phyloP scores from a whole-genome alignment of 2,113 vertebrate genomes.

The Epinephelus moara region DNA sequence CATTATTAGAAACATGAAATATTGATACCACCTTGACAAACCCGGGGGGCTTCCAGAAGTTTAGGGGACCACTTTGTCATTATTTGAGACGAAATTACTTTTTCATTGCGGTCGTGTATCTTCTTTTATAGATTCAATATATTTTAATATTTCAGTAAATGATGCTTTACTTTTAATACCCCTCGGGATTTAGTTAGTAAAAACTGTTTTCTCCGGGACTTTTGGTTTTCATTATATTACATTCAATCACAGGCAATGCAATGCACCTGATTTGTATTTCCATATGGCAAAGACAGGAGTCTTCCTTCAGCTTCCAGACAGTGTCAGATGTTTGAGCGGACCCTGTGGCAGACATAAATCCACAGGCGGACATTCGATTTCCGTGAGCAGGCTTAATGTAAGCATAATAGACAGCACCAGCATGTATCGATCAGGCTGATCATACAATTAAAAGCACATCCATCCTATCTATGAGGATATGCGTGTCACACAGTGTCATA shows the following conservation, averaged over 20 bases:
- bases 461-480: too few relatives aligned
- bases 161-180: not conserved
- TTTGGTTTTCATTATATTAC: not conserved
- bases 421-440: too few relatives aligned
- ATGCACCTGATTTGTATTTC: not conserved
- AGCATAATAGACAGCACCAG: too few relatives aligned
- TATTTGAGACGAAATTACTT: slow-evolving; percentile 59
- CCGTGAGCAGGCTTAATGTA: too few relatives aligned
- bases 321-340: not conserved
- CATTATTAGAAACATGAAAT: slow-evolving; percentile 72
- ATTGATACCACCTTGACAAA: slow-evolving; percentile 51
- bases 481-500: too few relatives aligned
- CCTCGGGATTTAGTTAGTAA: not conserved
- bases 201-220: not conserved
- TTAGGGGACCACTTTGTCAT: slow-evolving; percentile 40
- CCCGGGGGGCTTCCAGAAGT: slow-evolving; percentile 13
- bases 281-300: not conserved
- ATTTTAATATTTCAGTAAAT: slow-evolving; percentile 36
- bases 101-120: slow-evolving; percentile 44
- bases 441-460: too few relatives aligned
- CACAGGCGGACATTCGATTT: not conserved
- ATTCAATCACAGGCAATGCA: not conserved
- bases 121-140: slow-evolving; percentile 39
- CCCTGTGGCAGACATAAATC: too few relatives aligned
- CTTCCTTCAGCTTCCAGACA: not conserved